Percentiles rank a stretch among this genome's conserved stretches.
These are phyloP conservation scores for Darwinula stevensoni DNA, from an alignment of 2,888 invertebrate genomes.

Conservation along the genomic window DNA sequence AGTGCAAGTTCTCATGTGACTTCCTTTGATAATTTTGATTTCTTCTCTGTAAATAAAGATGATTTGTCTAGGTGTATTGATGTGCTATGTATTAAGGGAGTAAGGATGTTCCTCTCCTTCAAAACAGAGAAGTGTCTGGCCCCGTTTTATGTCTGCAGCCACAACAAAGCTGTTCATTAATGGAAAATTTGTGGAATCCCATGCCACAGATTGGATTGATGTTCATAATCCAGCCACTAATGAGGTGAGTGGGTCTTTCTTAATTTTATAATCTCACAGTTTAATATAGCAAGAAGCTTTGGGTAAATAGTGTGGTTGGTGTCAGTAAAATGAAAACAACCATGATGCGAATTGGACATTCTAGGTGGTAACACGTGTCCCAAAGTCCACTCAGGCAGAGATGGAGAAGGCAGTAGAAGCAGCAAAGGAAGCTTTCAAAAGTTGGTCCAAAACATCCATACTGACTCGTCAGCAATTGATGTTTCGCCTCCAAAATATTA, in stretches of 20 bases:
- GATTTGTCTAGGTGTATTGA: too few species aligned
- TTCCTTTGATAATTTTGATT: too few species aligned
- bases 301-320: slow-evolving; percentile 4
- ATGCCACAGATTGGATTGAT: slow-evolving; percentile 75
- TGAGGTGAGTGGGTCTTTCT: slow-evolving; percentile 25
- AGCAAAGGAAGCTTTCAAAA: slow-evolving; percentile 41
- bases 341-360: slow-evolving; percentile 12
- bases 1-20: too few species aligned
- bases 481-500: slow-evolving; percentile 52
- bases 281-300: slow-evolving; percentile 5
- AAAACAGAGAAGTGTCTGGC: too few species aligned
- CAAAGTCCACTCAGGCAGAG: slow-evolving; percentile 59
- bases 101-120: too few species aligned
- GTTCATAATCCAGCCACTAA: slow-evolving; percentile 85
- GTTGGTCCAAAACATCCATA: slow-evolving; percentile 74
- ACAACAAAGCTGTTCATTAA: slow-evolving; percentile 82
- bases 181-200: slow-evolving; percentile 73
- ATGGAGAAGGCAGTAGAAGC: slow-evolving; percentile 65
- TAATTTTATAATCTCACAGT: not conserved
- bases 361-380: slow-evolving; percentile 38
- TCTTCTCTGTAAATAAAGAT: too few species aligned
- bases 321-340: not conserved
- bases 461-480: slow-evolving; percentile 73
- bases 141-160: too few species aligned
- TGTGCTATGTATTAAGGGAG: too few species aligned